A percentile compares a stretch with the other conserved stretches of the same genome.
Conservation (phyloP, 2,888 invertebrate genomes). For the Andrena hattorfiana region DNA sequence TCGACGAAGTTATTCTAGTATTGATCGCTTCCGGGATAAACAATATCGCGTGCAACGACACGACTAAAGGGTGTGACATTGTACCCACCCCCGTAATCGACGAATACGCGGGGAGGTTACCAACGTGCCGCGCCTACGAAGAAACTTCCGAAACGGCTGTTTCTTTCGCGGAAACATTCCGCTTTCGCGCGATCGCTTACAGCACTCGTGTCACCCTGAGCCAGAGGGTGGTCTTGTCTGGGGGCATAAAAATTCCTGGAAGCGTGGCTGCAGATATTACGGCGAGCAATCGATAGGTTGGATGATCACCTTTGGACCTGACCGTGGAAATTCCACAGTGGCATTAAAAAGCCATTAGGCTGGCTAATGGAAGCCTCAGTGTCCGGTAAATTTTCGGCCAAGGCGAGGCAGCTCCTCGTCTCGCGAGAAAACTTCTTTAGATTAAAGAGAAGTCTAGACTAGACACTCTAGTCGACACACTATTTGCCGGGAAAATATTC, state of each 20-base stretch:
- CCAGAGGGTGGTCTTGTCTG: not conserved
- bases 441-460: slow-evolving; percentile 22
- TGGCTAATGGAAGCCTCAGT: slow-evolving; percentile 49
- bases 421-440: slow-evolving; percentile 19
- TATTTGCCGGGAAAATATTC: slow-evolving; percentile 6
- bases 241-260: slow-evolving; percentile 39
- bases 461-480: too few relatives aligned
- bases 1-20: not conserved
- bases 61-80: not conserved
- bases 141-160: slow-evolving; percentile 12
- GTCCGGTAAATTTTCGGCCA: slow-evolving; percentile 52
- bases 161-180: slow-evolving; percentile 2
- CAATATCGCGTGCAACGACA: not conserved
- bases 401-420: slow-evolving; percentile 26
- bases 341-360: slow-evolving; percentile 76
- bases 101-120: not conserved
- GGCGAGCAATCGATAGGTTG: slow-evolving; percentile 49
- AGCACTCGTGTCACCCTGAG: not conserved
- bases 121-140: not conserved
- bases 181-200: not conserved
- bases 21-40: slow-evolving; percentile 15
- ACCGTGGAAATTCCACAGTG: slow-evolving; percentile 55
- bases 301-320: slow-evolving; percentile 40
- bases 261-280: slow-evolving; percentile 41
- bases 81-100: not conserved